These are phyloP conservation scores for Vultur gryphus DNA, from an alignment of 2,797 vertebrate species.

Conservation along the genomic window DNA sequence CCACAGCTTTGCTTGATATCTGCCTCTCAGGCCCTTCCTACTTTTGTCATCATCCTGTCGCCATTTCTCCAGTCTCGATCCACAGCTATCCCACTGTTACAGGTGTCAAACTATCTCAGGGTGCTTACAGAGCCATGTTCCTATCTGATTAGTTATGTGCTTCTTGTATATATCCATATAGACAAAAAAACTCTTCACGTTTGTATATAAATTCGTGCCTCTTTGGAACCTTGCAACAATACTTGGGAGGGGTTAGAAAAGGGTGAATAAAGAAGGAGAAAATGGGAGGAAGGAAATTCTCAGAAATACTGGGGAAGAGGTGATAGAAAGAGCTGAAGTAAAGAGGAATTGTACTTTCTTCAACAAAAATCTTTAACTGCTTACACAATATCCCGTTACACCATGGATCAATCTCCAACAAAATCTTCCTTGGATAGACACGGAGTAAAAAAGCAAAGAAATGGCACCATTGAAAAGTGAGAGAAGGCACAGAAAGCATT, in stretches of 20 bases:
- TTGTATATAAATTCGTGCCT: not conserved
- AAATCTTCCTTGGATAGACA: not conserved
- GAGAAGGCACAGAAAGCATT: not conserved
- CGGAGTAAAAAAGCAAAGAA: not conserved
- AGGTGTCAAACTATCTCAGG: not conserved
- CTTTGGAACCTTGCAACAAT: not conserved
- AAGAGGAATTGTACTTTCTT: not conserved
- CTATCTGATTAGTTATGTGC: not conserved
- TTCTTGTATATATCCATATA: not conserved
- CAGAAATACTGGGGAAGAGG: not conserved
- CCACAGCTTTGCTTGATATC: not conserved
- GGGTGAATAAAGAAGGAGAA: not conserved
- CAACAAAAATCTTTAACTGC: not conserved
- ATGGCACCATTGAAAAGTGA: not conserved
- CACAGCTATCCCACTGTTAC: not conserved
- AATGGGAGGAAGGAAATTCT: not conserved
- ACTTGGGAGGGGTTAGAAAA: not conserved
- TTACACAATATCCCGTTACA: not conserved
- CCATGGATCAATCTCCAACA: not conserved
- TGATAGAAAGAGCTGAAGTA: not conserved
- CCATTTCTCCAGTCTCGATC: not conserved
- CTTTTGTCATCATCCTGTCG: not conserved
- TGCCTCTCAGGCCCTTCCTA: not conserved
- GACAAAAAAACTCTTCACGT: accelerated
- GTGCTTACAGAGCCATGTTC: not conserved